Evolutionary conservation across 1,140 invertebrate genomes (phyloP).

Genomic region (Lepidurus arcticus): DNA sequence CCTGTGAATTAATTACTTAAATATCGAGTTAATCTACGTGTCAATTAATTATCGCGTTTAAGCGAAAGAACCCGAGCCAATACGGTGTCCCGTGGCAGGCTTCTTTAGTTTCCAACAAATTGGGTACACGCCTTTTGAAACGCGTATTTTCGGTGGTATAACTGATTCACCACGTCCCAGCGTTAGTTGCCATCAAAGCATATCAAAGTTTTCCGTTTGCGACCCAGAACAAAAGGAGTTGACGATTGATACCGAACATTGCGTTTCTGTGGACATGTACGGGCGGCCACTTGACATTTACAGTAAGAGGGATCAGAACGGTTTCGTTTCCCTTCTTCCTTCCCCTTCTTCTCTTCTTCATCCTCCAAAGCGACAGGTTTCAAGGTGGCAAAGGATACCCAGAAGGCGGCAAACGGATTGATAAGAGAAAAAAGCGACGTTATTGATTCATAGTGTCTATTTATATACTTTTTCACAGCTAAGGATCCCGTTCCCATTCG

Average conservation of each 20-base stretch:
- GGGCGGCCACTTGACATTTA: constrained; percentile 53
- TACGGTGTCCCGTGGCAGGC: constrained; percentile 54
- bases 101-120: constrained; percentile 50
- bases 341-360: constrained; percentile 3
- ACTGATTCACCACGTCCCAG: constrained; percentile 52
- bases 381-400: not conserved
- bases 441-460: constrained; percentile 2
- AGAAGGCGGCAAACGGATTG: not conserved
- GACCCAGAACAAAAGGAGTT: constrained; percentile 51
- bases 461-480: constrained; percentile 51
- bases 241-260: constrained; percentile 53
- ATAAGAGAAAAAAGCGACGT: not conserved
- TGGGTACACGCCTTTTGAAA: constrained; percentile 47
- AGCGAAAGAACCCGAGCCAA: constrained; percentile 51
- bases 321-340: not conserved
- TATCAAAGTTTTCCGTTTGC: constrained; percentile 51
- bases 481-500: constrained; percentile 85
- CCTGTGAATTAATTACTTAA: not conserved
- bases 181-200: constrained; percentile 49
- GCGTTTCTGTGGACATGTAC: constrained; percentile 53
- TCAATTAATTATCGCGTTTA: constrained; percentile 10
- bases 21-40: not conserved
- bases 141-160: constrained; percentile 52
- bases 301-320: constrained; percentile 38
- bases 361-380: not conserved